A percentile compares a stretch with the other conserved stretches of the same genome.
Conservation (phyloP, 2,888 invertebrate genomes). For the Caenorhabditis sulstoni region DNA sequence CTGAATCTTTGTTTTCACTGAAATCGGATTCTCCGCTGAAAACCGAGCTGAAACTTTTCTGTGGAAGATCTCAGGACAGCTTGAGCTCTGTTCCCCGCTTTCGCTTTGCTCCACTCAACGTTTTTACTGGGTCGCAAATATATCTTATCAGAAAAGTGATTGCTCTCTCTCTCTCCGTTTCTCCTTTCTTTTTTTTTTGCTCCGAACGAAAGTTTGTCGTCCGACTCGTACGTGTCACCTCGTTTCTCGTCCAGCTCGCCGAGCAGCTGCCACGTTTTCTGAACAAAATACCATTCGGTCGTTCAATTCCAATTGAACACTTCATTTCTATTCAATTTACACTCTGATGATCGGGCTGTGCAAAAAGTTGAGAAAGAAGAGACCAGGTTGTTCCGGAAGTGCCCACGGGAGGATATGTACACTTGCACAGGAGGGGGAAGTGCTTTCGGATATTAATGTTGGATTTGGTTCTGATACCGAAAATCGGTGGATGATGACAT, state of each 20-base stretch:
- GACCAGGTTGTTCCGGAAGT: too few relatives aligned
- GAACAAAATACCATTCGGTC: slow-evolving; percentile 30
- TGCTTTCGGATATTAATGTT: too few relatives aligned
- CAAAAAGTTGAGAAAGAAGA: too few relatives aligned
- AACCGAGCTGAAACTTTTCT: too few relatives aligned
- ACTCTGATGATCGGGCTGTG: slow-evolving; percentile 6
- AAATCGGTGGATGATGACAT: too few relatives aligned
- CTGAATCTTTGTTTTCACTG: too few relatives aligned
- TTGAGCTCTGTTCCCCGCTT: too few relatives aligned
- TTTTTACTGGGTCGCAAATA: background rate
- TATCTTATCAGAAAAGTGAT: slow-evolving; percentile 3
- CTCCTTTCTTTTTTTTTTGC: slow-evolving; percentile 19
- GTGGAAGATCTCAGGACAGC: too few relatives aligned
- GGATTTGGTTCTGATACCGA: too few relatives aligned
- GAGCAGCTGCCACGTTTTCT: slow-evolving; percentile 47
- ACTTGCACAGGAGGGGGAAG: too few relatives aligned
- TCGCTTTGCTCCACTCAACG: background rate
- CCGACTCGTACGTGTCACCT: slow-evolving; percentile 20
- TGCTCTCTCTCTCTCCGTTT: slow-evolving; percentile 31
- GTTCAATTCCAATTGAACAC: slow-evolving; percentile 43
- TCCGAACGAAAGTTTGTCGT: slow-evolving; percentile 43
- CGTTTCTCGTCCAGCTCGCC: slow-evolving; percentile 23
- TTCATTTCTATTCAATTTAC: slow-evolving; percentile 21
- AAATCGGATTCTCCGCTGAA: too few relatives aligned
- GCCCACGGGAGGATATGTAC: too few relatives aligned